Evolutionary conservation across 2,797 vertebrate genomes (phyloP).

Genomic region (Bovichtus variegatus): DNA sequence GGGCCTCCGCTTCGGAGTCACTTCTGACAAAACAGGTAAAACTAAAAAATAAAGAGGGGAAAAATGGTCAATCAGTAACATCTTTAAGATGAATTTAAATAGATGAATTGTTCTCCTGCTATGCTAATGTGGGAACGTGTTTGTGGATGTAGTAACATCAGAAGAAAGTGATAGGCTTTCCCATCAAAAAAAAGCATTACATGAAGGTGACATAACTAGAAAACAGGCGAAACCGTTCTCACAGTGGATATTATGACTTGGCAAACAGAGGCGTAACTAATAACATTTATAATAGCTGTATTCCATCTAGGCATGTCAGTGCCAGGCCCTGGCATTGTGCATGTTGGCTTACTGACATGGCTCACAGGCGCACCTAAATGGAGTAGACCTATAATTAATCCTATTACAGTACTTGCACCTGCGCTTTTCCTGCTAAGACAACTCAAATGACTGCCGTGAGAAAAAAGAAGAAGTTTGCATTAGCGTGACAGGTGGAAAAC

Average conservation of each 20-base stretch:
- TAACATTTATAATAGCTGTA: conserved; percentile 13
- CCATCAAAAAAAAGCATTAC: not conserved
- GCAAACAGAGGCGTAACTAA: conserved; percentile 36
- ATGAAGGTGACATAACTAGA: not conserved
- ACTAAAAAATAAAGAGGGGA: not conserved
- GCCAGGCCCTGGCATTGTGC: conserved; percentile 12
- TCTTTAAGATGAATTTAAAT: not conserved
- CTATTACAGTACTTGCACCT: conserved; percentile 16
- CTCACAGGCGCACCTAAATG: conserved; percentile 27
- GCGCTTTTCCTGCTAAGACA: not conserved
- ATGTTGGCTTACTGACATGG: conserved; percentile 9
- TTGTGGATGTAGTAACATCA: not conserved
- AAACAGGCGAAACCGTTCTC: conserved; percentile 6
- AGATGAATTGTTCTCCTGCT: not conserved
- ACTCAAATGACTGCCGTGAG: conserved; percentile 8
- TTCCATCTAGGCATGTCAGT: conserved; percentile 16
- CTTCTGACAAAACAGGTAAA: not conserved
- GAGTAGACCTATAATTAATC: conserved; percentile 26
- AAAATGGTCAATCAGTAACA: not conserved
- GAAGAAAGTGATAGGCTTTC: not conserved
- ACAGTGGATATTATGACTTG: conserved; percentile 9
- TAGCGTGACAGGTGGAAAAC: not conserved
- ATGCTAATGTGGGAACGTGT: not conserved
- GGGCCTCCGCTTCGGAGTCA: not conserved
- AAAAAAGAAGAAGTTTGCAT: conserved; percentile 3